Percentiles rank a stretch among this genome's conserved stretches.
Evolutionary conservation across 2,888 invertebrate genomes (phyloP).

Genomic region (Eurytoma californica): DNA sequence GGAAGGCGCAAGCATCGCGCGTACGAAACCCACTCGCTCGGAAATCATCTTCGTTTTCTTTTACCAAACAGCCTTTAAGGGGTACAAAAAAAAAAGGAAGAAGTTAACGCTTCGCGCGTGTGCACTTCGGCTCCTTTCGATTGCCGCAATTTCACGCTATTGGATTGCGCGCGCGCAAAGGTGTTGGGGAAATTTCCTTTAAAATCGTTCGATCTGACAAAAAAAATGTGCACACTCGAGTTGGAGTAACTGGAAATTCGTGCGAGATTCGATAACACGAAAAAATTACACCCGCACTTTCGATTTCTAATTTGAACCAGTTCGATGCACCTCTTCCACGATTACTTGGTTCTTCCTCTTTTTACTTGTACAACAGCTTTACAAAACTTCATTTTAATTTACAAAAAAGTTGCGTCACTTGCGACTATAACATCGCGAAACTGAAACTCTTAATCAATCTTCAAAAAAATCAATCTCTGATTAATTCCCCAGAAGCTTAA

Average conservation of each 20-base stretch:
- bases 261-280: not conserved
- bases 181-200: too few species aligned
- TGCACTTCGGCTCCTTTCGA: not conserved
- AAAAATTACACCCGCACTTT: not conserved
- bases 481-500: not conserved
- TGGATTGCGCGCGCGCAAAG: not conserved
- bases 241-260: not conserved
- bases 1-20: slow-evolving; percentile 10
- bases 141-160: not conserved
- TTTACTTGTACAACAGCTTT: not conserved
- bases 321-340: not conserved
- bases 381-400: not conserved
- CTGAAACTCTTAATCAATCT: not conserved
- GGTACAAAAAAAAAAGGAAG: slow-evolving; percentile 3
- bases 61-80: not conserved
- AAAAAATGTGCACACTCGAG: not conserved
- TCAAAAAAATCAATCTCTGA: not conserved
- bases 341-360: not conserved
- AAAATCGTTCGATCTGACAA: not conserved
- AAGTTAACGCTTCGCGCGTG: not conserved
- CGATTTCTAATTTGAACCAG: not conserved
- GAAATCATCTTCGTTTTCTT: slow-evolving; percentile 24
- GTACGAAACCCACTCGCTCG: slow-evolving; percentile 10
- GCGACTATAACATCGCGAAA: not conserved
- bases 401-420: not conserved